Conservation (phyloP, 2,113 vertebrate genomes). For the Verasper variegatus region DNA sequence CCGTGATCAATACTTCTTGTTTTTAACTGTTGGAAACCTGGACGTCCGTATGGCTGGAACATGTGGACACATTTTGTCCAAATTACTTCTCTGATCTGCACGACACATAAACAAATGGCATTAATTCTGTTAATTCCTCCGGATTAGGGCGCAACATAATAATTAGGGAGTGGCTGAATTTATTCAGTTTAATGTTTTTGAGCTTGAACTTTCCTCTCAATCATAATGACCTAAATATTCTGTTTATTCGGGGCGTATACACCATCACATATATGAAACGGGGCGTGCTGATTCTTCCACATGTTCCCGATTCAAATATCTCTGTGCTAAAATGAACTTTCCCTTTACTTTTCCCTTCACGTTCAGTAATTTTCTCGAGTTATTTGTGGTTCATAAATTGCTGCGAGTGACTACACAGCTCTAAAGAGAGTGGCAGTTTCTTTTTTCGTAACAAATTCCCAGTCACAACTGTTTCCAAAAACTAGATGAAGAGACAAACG, state of each 20-base stretch:
- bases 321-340: too few species aligned
- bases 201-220: constrained; percentile 39
- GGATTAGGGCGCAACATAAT: too few species aligned
- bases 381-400: not conserved
- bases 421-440: not conserved
- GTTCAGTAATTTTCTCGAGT: not conserved
- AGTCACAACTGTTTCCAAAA: constrained; percentile 26
- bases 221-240: constrained; percentile 61
- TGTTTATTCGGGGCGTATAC: constrained; percentile 31
- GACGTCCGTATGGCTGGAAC: not conserved
- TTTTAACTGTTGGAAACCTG: too few species aligned
- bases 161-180: constrained; percentile 9
- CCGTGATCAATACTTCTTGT: not conserved
- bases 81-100: constrained; percentile 2
- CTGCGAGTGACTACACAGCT: not conserved
- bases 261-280: constrained; percentile 1
- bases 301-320: not conserved
- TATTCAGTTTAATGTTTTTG: constrained; percentile 58
- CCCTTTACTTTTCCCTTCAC: not conserved
- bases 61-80: constrained; percentile 3
- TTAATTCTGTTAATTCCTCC: not conserved
- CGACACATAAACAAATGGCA: not conserved
- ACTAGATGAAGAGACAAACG: constrained; percentile 54
- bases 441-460: not conserved
- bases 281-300: too few species aligned